Percentiles rank a stretch among this genome's conserved stretches.
Evolutionary conservation across 2,113 vertebrate species (phyloP).

Genomic region (Motacilla tschutschensis): DNA sequence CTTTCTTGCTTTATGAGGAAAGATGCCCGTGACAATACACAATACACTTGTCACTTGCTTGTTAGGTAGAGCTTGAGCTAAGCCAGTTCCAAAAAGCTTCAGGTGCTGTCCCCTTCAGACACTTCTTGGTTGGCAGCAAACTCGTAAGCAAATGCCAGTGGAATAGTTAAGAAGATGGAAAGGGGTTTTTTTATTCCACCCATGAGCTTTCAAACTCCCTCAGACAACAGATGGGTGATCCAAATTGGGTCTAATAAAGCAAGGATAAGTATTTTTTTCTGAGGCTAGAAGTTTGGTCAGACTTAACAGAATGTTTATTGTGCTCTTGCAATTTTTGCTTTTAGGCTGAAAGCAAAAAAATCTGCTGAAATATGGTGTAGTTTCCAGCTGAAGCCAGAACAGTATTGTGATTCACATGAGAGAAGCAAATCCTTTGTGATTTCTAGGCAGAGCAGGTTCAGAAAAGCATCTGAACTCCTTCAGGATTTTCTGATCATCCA

Average conservation of each 20-base stretch:
- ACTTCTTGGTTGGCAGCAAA: conserved; percentile 44
- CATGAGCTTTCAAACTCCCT: conserved; percentile 63
- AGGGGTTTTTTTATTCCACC: conserved; percentile 48
- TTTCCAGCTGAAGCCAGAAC: conserved; percentile 35
- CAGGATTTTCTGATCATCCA: conserved; percentile 57
- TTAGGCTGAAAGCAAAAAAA: conserved; percentile 23
- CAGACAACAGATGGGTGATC: conserved; percentile 66
- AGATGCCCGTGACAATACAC: conserved; percentile 30
- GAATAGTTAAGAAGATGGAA: conserved; percentile 52
- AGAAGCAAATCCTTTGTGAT: conserved; percentile 38
- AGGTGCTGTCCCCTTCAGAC: conserved; percentile 61
- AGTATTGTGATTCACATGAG: conserved; percentile 20
- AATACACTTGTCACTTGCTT: conserved; percentile 48
- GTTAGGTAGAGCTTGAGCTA: conserved; percentile 18
- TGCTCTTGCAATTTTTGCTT: conserved; percentile 19
- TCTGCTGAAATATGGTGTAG: conserved; percentile 1
- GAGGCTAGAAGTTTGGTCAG: conserved; percentile 43
- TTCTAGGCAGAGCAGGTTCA: conserved; percentile 47
- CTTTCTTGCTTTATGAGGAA: conserved; percentile 8
- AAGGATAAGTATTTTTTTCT: conserved; percentile 47
- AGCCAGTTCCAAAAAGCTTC: conserved; percentile 54
- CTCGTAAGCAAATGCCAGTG: conserved; percentile 38
- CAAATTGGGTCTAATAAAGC: conserved; percentile 59
- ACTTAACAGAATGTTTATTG: conserved; percentile 39
- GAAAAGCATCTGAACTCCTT: conserved; percentile 50